These are phyloP conservation scores for Glareola pratincola DNA, from an alignment of 2,113 vertebrate genomes.

Conservation along the genomic window DNA sequence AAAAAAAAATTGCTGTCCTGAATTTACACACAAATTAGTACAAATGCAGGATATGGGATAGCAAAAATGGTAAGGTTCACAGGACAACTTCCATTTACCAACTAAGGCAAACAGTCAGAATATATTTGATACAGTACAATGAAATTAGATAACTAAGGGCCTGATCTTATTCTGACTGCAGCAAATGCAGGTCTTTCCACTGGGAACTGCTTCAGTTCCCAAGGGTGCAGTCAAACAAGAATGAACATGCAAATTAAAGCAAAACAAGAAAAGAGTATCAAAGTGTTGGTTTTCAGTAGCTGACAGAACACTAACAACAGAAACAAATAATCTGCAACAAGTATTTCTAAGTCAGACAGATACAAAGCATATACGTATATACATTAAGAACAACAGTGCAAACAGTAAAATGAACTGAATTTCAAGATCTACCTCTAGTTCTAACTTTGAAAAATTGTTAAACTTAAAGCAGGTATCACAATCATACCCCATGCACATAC, in stretches of 20 bases:
- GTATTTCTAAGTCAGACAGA: neutral
- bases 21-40: neutral
- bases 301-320: neutral
- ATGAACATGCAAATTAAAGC: neutral
- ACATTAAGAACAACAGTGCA: neutral
- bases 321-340: neutral
- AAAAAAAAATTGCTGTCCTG: neutral
- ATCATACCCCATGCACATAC: neutral
- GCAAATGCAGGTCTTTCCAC: neutral
- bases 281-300: neutral
- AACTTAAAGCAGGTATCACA: neutral
- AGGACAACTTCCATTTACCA: neutral
- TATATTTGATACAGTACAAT: neutral
- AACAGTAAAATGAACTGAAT: neutral
- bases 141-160: neutral
- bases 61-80: neutral
- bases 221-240: conserved; percentile 18
- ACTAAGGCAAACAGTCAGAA: neutral
- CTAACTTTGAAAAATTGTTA: neutral
- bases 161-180: neutral
- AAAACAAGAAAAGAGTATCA: neutral
- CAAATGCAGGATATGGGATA: neutral
- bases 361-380: neutral
- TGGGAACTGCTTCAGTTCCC: neutral
- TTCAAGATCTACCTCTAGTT: neutral